Percentiles rank a stretch among this genome's conserved stretches.
These are phyloP conservation scores for Synaphobranchus kaupii DNA, from an alignment of 2,797 vertebrate genomes.

Conservation along the genomic window DNA sequence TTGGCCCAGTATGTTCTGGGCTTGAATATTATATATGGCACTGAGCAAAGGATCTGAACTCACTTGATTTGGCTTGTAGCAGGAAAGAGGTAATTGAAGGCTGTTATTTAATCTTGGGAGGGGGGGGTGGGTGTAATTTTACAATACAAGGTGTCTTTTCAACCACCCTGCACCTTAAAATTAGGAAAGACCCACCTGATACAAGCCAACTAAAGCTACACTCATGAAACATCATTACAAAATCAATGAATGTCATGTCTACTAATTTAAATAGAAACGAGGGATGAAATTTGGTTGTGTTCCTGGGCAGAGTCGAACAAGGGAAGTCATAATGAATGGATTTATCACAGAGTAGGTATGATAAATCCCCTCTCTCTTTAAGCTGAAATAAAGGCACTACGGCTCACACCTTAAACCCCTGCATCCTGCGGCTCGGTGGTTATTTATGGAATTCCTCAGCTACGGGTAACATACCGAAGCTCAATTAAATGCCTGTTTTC, in stretches of 20 bases:
- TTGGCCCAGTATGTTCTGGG: background rate
- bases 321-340: background rate
- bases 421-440: background rate
- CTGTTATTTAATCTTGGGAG: no score
- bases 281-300: background rate
- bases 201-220: background rate
- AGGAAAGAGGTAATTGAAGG: no score
- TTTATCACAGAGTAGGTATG: constrained; percentile 1
- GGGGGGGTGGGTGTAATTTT: no score
- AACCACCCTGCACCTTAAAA: background rate
- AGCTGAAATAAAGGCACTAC: background rate
- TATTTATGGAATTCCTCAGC: background rate
- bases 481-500: background rate
- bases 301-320: background rate
- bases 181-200: background rate
- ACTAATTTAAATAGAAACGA: background rate
- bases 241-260: background rate
- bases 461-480: background rate
- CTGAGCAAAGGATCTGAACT: background rate
- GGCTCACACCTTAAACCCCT: background rate
- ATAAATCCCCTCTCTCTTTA: constrained; percentile 1
- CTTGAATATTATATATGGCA: background rate
- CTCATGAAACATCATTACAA: background rate
- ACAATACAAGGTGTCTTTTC: background rate
- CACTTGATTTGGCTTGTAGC: background rate